Percentiles rank a stretch among this genome's conserved stretches.
Conservation (phyloP, 2,113 vertebrate species). For the Macrotis lagotis region DNA sequence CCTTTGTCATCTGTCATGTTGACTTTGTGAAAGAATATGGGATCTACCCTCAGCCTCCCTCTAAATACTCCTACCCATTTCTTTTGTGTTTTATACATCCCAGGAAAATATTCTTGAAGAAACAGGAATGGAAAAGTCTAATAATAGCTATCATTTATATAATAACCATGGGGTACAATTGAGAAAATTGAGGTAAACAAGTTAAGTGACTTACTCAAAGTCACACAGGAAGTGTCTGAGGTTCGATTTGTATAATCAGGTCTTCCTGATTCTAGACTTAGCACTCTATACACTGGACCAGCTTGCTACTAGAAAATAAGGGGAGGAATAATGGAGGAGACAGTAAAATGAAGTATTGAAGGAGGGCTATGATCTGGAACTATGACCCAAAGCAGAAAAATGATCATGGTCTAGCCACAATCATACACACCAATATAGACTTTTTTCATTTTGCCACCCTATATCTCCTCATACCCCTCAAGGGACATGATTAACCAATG, state of each 20-base stretch:
- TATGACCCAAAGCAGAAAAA: background rate
- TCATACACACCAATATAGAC: background rate
- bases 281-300: background rate
- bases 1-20: background rate
- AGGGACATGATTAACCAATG: rapidly evolving
- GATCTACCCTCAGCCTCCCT: background rate
- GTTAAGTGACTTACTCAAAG: too few species aligned
- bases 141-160: background rate
- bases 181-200: background rate
- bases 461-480: background rate
- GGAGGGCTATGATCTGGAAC: background rate
- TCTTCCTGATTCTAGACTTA: background rate
- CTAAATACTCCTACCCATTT: background rate
- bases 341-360: background rate
- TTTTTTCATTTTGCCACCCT: background rate
- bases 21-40: background rate
- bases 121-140: background rate
- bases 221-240: background rate
- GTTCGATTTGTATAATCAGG: background rate
- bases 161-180: background rate
- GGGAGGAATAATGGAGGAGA: background rate
- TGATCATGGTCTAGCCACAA: background rate
- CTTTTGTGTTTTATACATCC: background rate
- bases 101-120: background rate
- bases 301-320: background rate